phyloP scores from a whole-genome alignment of 1,140 invertebrate species.

The Lasioglossum baleicum region DNA sequence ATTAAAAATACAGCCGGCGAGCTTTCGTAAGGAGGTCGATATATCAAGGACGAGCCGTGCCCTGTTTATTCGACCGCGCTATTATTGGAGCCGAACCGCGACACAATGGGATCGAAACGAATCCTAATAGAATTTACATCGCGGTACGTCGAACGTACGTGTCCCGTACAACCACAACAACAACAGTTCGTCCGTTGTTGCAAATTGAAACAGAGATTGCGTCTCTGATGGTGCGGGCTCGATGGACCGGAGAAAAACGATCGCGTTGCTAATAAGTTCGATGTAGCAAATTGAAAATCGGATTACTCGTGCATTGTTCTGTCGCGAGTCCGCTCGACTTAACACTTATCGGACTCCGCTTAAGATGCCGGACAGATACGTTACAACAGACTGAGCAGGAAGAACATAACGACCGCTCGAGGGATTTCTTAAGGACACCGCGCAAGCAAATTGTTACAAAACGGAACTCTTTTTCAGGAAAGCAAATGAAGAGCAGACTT shows the following conservation, averaged over 20 bases:
- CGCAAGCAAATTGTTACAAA: too few relatives aligned
- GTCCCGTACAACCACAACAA: background rate
- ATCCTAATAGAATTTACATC: conserved; percentile 39
- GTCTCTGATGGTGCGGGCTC: background rate
- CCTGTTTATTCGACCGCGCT: conserved; percentile 40
- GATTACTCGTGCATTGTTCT: conserved; percentile 3
- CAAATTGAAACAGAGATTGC: too few relatives aligned
- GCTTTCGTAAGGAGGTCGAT: conserved; percentile 50
- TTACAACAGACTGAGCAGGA: background rate
- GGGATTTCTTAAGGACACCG: too few relatives aligned
- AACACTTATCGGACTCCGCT: background rate
- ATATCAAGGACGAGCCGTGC: conserved; percentile 38
- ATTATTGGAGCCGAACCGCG: conserved; percentile 39
- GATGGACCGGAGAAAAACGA: background rate
- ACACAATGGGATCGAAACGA: conserved; percentile 37
- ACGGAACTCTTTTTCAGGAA: too few relatives aligned
- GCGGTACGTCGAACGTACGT: background rate
- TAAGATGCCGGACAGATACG: background rate
- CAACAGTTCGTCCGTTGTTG: background rate
- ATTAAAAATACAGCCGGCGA: conserved; percentile 46
- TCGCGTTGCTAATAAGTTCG: background rate
- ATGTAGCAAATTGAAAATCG: conserved; percentile 32
- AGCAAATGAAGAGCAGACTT: too few relatives aligned
- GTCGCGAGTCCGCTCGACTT: background rate
- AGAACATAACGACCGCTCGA: background rate